These are phyloP conservation scores for Chaetophractus vellerosus DNA, from an alignment of 2,797 vertebrate genomes.

Conservation along the genomic window DNA sequence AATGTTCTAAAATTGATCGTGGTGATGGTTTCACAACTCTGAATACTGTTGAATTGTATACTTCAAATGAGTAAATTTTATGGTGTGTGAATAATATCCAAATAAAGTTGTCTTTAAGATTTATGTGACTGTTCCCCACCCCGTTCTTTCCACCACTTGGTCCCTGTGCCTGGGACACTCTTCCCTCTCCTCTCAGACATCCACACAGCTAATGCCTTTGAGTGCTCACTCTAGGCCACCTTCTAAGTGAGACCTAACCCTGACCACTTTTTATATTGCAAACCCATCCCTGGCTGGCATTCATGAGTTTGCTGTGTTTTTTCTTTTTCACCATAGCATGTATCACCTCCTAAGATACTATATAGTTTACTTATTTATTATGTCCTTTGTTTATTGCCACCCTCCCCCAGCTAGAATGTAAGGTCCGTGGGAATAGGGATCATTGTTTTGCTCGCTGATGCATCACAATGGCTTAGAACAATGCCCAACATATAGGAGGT, in stretches of 20 bases:
- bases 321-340: background rate
- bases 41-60: too few species aligned
- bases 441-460: background rate
- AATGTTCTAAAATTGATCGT: background rate
- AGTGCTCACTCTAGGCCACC: background rate
- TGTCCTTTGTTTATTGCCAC: background rate
- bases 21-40: background rate
- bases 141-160: background rate
- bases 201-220: background rate
- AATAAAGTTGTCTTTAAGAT: background rate
- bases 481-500: background rate
- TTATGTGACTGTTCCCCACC: background rate
- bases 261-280: too few species aligned
- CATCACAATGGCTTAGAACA: background rate
- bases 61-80: background rate
- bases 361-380: background rate
- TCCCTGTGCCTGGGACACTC: background rate
- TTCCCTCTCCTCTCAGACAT: background rate
- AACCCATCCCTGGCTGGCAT: too few species aligned
- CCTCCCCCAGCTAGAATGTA: background rate
- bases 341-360: background rate
- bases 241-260: background rate
- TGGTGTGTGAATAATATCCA: background rate
- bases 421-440: background rate
- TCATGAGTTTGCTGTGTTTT: too few species aligned